These are phyloP conservation scores for Coluber constrictor DNA, from an alignment of 2,797 vertebrate genomes.

Conservation along the genomic window DNA sequence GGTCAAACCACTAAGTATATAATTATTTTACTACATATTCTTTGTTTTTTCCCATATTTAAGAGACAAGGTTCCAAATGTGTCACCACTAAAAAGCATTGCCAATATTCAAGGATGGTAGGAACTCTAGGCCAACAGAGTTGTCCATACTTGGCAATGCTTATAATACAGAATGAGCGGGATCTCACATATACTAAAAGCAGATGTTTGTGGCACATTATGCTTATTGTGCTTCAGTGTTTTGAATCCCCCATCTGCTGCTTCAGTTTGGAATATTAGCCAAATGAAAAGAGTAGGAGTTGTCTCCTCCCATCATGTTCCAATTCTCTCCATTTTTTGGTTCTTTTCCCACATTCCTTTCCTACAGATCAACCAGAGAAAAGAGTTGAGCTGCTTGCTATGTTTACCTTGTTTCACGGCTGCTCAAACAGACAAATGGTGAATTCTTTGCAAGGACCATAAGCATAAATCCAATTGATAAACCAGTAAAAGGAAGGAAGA, in stretches of 20 bases:
- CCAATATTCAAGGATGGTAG: background rate
- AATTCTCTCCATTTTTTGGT: background rate
- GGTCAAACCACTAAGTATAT: background rate
- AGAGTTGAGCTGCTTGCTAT: background rate
- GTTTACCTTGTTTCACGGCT: slow-evolving; percentile 3
- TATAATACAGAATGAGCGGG: background rate
- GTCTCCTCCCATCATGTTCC: background rate
- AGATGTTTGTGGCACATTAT: background rate
- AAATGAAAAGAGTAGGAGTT: background rate
- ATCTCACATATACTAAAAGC: background rate
- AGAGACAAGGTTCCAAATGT: background rate
- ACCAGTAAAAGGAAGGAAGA: background rate
- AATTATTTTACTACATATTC: background rate
- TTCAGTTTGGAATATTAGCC: accelerated
- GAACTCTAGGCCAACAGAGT: background rate
- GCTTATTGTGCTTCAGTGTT: background rate
- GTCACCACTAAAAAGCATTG: background rate
- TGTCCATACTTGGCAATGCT: background rate
- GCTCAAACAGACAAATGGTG: background rate
- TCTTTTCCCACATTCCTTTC: slow-evolving; percentile 17
- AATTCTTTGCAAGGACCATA: background rate
- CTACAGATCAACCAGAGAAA: background rate
- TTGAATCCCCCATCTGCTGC: accelerated
- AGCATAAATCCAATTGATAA: slow-evolving; percentile 3
- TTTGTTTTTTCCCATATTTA: background rate